These are phyloP conservation scores for Thalpophila matura DNA, from an alignment of 2,888 invertebrate species.

Conservation along the genomic window DNA sequence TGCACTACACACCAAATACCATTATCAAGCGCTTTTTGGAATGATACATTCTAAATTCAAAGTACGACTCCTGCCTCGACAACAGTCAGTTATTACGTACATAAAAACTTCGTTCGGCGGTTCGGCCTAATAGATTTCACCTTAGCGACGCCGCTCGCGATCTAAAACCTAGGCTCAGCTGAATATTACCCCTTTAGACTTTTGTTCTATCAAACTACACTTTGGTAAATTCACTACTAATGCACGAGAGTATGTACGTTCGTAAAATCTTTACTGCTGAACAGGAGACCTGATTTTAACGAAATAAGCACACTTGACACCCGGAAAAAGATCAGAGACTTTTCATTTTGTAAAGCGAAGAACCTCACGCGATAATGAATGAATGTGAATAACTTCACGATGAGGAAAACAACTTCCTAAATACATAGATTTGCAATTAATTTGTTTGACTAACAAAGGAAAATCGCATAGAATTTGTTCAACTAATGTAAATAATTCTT, in stretches of 20 bases:
- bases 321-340: constrained; percentile 2
- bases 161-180: constrained; percentile 9
- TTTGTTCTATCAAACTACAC: constrained; percentile 11
- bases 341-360: constrained; percentile 8
- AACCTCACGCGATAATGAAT: not conserved
- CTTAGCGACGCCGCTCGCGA: constrained; percentile 15
- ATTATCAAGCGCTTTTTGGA: constrained; percentile 17
- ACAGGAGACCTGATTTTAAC: constrained; percentile 7
- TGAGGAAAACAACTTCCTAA: constrained; percentile 20
- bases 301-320: not conserved
- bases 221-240: constrained; percentile 8
- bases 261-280: constrained; percentile 1
- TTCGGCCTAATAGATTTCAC: constrained; percentile 46
- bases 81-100: constrained; percentile 25
- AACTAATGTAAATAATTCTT: constrained; percentile 26
- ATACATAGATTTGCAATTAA: constrained; percentile 29
- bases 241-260: not conserved
- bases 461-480: constrained; percentile 32
- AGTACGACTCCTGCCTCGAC: not conserved
- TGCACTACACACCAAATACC: constrained; percentile 3
- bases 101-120: constrained; percentile 29
- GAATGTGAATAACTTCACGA: constrained; percentile 13
- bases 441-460: constrained; percentile 31
- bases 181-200: constrained; percentile 18
- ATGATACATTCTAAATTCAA: constrained; percentile 35